Evolutionary conservation across 2,888 invertebrate species (phyloP), one percentile per base, ranked within the genome.

Genomic region (Dryobotodes eremita): DNA sequence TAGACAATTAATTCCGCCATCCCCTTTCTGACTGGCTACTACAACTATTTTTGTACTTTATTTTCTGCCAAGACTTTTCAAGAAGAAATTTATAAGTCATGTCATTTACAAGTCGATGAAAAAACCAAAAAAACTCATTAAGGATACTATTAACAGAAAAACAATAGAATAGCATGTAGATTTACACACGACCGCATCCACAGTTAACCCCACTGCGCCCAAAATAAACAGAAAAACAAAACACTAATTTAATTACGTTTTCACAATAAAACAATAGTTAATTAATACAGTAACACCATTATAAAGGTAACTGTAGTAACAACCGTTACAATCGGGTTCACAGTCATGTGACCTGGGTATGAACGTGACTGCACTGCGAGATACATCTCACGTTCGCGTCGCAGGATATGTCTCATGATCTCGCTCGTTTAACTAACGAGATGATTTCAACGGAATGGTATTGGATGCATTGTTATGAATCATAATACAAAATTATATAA

Each of bases 291-390:
- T 53, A 66, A 62, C 69, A 62, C 61, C 64, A 80, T 73, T 74
- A 77, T 55, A 80, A 74, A 80, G 69, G 55, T 71, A 77, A 75
- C 50, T 72, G 31, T 53, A 71, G 71, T 66, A 23, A 74, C 20
- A 74, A n/a, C 48, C 36, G 68, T 82, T 72, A 82, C 73, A 71
- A 78, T 80, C 75, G 82, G 78, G 75, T 79, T 76, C 87, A 83
- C 69, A 82, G 23, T 20, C 20, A 53, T 53, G 20, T 20, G 80
- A 81, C 79, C 79, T 77, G 76, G 65, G 72, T 55, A 50, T 61
- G 70, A 5, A 88, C 88, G 88, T 88, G 88, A 88, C 85, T 69
- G 80, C 36, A 83, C 79, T 85, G 15, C 74, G 46, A 26, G 82
- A 85, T 65, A 74, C 48, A 76, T 77, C 82, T 31, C 82, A 77